These are phyloP conservation scores for Bombylius discolor DNA, from an alignment of 2,888 invertebrate genomes.

Conservation along the genomic window DNA sequence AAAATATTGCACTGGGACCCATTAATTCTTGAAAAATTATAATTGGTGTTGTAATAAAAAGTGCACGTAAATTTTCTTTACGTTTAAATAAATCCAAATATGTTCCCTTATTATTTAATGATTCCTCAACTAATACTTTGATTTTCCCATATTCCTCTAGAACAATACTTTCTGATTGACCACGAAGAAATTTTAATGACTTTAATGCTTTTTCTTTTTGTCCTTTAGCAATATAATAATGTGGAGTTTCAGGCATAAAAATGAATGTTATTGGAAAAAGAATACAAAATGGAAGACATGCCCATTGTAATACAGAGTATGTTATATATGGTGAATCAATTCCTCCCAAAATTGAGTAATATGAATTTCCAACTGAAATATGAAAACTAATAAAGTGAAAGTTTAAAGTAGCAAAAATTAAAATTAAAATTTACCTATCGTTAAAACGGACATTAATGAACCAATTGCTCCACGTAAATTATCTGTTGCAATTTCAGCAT, in stretches of 20 bases:
- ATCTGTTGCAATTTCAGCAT: constrained; percentile 2
- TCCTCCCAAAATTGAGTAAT: too few species aligned
- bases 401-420: too few species aligned
- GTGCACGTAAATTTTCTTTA: background rate
- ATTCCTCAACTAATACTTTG: background rate
- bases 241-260: constrained; percentile 63
- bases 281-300: constrained; percentile 36
- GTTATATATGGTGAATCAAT: too few species aligned
- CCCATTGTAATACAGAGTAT: constrained; percentile 47
- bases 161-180: background rate
- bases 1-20: background rate
- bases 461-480: background rate
- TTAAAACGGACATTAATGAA: constrained; percentile 25
- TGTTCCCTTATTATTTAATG: background rate
- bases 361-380: too few species aligned
- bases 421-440: too few species aligned
- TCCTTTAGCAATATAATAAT: constrained; percentile 44
- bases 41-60: background rate
- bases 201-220: constrained; percentile 43
- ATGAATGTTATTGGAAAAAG: constrained; percentile 42
- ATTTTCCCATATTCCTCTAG: background rate
- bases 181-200: constrained; percentile 21
- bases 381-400: too few species aligned
- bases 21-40: background rate
- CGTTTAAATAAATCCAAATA: background rate